Evolutionary conservation across 2,797 vertebrate species (phyloP).

Genomic region (Microctenopoma steveboyesi): DNA sequence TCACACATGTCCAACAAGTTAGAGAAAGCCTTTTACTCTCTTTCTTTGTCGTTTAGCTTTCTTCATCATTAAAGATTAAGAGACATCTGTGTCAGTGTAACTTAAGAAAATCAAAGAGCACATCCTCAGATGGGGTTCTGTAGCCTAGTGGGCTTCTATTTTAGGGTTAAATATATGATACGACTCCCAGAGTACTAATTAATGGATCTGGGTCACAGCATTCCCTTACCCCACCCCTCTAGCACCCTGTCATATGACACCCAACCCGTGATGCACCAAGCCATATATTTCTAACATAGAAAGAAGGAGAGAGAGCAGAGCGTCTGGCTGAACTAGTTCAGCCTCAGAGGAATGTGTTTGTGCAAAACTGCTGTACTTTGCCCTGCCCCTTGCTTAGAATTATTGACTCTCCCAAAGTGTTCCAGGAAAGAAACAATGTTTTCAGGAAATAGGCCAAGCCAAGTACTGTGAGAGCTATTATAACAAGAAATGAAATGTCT

Average conservation of each 20-base stretch:
- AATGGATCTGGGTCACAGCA: slow-evolving; percentile 72
- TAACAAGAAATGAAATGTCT: slow-evolving; percentile 14
- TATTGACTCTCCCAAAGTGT: slow-evolving; percentile 26
- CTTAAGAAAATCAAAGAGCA: slow-evolving; percentile 11
- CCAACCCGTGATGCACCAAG: slow-evolving; percentile 55
- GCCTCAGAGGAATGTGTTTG: slow-evolving; percentile 74
- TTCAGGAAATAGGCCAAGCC: slow-evolving; percentile 3
- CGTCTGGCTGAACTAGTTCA: slow-evolving; percentile 62
- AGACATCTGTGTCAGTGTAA: not conserved
- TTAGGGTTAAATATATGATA: slow-evolving; percentile 48
- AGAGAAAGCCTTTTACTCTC: not conserved
- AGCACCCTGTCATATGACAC: slow-evolving; percentile 72
- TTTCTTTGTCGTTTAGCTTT: slow-evolving; percentile 5
- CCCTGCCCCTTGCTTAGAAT: slow-evolving; percentile 47
- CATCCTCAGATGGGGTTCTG: slow-evolving; percentile 14
- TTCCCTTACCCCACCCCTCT: slow-evolving; percentile 37
- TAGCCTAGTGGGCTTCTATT: slow-evolving; percentile 42
- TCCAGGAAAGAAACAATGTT: slow-evolving; percentile 48
- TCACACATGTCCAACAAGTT: not conserved
- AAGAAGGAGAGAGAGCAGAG: not conserved
- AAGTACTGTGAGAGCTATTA: not conserved
- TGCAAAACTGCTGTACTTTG: slow-evolving; percentile 66
- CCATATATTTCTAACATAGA: slow-evolving; percentile 48
- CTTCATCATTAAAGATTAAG: not conserved
- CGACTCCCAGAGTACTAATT: slow-evolving; percentile 33